Conservation (phyloP, 1,140 invertebrate genomes). For the Drosophila malerkotliana region DNA sequence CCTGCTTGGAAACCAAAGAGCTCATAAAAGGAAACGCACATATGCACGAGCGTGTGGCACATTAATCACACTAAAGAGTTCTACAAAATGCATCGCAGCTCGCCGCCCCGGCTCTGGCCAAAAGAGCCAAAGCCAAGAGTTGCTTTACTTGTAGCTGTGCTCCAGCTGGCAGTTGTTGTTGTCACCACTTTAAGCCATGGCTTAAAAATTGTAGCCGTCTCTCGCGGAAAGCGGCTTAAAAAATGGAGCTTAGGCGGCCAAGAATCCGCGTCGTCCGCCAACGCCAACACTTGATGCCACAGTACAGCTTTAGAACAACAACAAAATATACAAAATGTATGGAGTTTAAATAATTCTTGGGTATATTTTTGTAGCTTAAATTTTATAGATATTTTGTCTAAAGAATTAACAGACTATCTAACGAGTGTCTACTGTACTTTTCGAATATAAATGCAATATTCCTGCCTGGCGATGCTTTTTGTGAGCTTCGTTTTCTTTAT, state of each 20-base stretch:
- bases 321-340: neutral
- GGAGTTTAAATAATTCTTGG: too few species aligned
- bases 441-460: slow-evolving; percentile 52
- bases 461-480: slow-evolving; percentile 52
- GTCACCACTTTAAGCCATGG: slow-evolving; percentile 77
- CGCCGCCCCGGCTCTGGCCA: neutral
- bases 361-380: too few species aligned
- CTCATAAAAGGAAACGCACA: slow-evolving; percentile 69
- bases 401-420: too few species aligned
- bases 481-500: slow-evolving; percentile 57
- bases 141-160: slow-evolving; percentile 5
- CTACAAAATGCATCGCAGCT: slow-evolving; percentile 76
- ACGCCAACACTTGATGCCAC: slow-evolving; percentile 57
- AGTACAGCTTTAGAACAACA: neutral
- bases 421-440: slow-evolving; percentile 1
- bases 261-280: slow-evolving; percentile 65
- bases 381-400: too few species aligned
- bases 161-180: slow-evolving; percentile 39
- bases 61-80: slow-evolving; percentile 82
- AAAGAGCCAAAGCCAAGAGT: slow-evolving; percentile 37
- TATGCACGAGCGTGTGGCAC: slow-evolving; percentile 54
- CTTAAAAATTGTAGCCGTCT: slow-evolving; percentile 57
- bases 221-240: slow-evolving; percentile 41
- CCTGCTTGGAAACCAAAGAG: slow-evolving; percentile 69
- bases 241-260: slow-evolving; percentile 46